Evolutionary conservation across 1,140 invertebrate genomes (phyloP), one percentile per base, ranked within the genome.

Genomic region (Megalonaias nervosa): DNA sequence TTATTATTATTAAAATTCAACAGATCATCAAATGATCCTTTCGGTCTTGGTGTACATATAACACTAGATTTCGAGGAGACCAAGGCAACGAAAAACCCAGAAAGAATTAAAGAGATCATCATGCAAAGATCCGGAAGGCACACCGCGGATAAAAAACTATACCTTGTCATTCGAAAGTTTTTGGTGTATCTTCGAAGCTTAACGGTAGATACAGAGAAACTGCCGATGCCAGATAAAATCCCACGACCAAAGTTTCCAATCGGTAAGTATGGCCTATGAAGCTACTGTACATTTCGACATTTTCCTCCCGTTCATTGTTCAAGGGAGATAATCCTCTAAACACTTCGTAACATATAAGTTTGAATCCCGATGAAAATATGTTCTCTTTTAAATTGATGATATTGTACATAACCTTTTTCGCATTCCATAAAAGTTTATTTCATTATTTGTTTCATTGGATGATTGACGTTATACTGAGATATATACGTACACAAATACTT

Each of bases 21-120:
- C 38, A 48, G 38, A 48, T 48, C 38, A 11, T 48, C 38, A 48
- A 5, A 48, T 48, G 38, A 48, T 48, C 38, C 38, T 9, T 58
- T 55, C 15, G 76, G 76, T 11, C 73, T 59, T n/a, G 71, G 56
- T 2, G 71, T 78, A 38, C 71, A 78, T 67, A 62, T 56, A 19
- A 73, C 59, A 16, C n/a, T 78, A 19, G 76, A 78, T 55, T 78
- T 78, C 71, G 60, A 61, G 38, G 76, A 78, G 17, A 78, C 73
- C 60, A 61, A 67, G 21, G 62, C 74, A 12, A 78, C 62, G 1
- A 71, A 78, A 31, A 71, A 78, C n/a, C 66, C 64, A 11, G 67
- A 73, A n/a, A 31, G 76, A 64, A 78, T 78, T 23, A 78, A 78
- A 58, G 60, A 69, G 16, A 74, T 78, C 31, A 78, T 78, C 14